Evolutionary conservation across 1,140 invertebrate species (phyloP), one percentile per base, ranked within the genome.

Genomic region (Oppia nitens): DNA sequence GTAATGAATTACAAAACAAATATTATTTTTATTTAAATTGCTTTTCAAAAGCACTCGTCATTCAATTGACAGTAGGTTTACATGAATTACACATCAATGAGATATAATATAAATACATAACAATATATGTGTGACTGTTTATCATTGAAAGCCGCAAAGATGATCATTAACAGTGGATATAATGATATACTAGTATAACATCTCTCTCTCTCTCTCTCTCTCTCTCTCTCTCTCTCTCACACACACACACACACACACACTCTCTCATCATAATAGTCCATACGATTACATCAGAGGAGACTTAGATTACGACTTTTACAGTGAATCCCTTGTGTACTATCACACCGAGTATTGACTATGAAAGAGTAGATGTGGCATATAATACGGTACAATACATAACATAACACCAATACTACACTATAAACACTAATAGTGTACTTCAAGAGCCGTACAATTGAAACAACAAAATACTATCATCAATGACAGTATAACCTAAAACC

Each of bases 131-230:
- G n/a, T n/a, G n/a, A n/a, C n/a, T n/a, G n/a, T n/a, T n/a, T n/a
- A n/a, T n/a, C n/a, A n/a, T 40, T 40, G 32, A 40, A 45, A 56
- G 55, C 55, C 55, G 32, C 55, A 56, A 56, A 32, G 55, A 27
- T 20, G 11, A 47, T 59, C 57, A 59, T 59, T 56, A 56, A 27
- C 55, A 56, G 55, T 55, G 45, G 29, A 56, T 56, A 59, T 57
- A 59, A 55, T 59, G 58, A 56, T 56, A 59, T 21, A 59, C 24
- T 56, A 25, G 12, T n/a, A 23, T 20, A 17, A 17, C 24, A 14
- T 23, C 45, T 3, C 4, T 20, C 53, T n/a, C 51, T n/a, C 57
- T 25, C 49, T 56, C 20, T 56, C 50, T 56, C 57, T 56, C 49
- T 17, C 57, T 11, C 14, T 4, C 6, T 27, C 2, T 2, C 6